Base-by-base conservation (phyloP, 2,888 invertebrate species). In the Ashinkailepas kermadecensis region DNA sequence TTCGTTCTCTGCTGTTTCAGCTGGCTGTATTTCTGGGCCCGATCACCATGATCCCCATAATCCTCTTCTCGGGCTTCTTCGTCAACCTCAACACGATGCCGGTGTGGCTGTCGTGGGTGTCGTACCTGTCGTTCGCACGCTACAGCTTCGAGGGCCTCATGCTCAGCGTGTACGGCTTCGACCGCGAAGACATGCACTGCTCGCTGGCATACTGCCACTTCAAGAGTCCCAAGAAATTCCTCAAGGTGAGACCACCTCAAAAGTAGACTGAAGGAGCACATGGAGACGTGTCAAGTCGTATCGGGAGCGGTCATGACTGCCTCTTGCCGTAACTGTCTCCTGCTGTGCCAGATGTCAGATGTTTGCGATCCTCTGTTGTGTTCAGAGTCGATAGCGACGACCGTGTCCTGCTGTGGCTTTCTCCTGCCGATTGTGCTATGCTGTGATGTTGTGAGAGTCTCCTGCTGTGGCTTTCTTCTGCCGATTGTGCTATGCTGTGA, bases 81-180 rank as follows among this genome's bases (percentile, higher is more conserved):
- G 96, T 97, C 67, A 96, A 95, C 83, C 96, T 97, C 89, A 95
- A 96, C 87, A 96, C 97, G 1, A 97, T 98, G 86, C 97, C 97
- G 0, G 92, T 94, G 4, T 98, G 97, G 88, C 90, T 98, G 81
- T 91, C 96, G 84, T 97, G 97, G 97, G 93, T 98, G 86, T 96
- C 97, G 0, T 97, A 97, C 86, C 90, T 96, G 15, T 96, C 96
- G 0, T 97, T 97, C 88, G 96, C 97, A 88, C 91, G 96, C 83
- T 96, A 96, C 25, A 93, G 95, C 12, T 97, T 97, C 88, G 97
- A 97, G 87, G 95, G 96, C 21, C 91, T 94, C 0, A 90, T 97
- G 3, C 93, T 94, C 86, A 92, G 95, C 0, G 91, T 95, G 39
- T 97, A 97, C 87, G 93, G 95, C 0, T 91, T 91, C 85, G 91